A percentile compares a stretch with the other conserved stretches of the same genome.
These are phyloP conservation scores for Polydrusus tereticollis DNA, from an alignment of 2,888 invertebrate species.

Conservation along the genomic window DNA sequence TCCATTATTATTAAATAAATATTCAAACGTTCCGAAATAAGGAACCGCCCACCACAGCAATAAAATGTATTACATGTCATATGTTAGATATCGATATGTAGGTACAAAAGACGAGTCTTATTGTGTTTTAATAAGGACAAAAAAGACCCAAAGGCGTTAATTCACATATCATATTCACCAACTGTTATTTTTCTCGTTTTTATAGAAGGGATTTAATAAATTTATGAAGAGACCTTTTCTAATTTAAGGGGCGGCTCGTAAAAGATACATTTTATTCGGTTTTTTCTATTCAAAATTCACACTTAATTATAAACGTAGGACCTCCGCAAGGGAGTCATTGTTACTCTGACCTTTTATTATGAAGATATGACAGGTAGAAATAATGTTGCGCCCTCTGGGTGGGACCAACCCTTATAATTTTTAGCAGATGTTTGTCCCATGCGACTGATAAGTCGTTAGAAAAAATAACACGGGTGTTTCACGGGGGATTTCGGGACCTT, in stretches of 20 bases:
- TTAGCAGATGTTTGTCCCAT: conserved; percentile 44
- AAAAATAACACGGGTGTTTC: conserved; percentile 40
- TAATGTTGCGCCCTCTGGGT: conserved; percentile 40
- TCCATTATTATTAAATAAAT: too few relatives aligned
- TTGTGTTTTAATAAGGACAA: conserved; percentile 1
- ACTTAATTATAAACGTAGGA: conserved; percentile 43
- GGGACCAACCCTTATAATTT: conserved; percentile 37
- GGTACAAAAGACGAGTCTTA: neutral
- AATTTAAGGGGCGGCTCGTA: conserved; percentile 38
- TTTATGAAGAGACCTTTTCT: conserved; percentile 22
- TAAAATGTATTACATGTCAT: conserved; percentile 9
- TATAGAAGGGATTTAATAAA: conserved; percentile 27
- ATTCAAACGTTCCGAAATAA: too few relatives aligned
- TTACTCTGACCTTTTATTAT: conserved; percentile 38
- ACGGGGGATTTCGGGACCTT: conserved; percentile 36
- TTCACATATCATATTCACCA: conserved; percentile 35
- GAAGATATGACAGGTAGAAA: conserved; percentile 48
- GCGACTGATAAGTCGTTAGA: conserved; percentile 28
- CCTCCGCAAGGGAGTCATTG: conserved; percentile 34
- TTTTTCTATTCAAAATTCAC: conserved; percentile 42
- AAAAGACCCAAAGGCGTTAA: conserved; percentile 12
- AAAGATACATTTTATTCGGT: conserved; percentile 35
- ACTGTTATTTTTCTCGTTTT: conserved; percentile 35
- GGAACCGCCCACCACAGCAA: too few relatives aligned
- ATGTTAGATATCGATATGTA: neutral